Conservation (phyloP, 1,140 invertebrate genomes). For the Heliconius eleuchia region DNA sequence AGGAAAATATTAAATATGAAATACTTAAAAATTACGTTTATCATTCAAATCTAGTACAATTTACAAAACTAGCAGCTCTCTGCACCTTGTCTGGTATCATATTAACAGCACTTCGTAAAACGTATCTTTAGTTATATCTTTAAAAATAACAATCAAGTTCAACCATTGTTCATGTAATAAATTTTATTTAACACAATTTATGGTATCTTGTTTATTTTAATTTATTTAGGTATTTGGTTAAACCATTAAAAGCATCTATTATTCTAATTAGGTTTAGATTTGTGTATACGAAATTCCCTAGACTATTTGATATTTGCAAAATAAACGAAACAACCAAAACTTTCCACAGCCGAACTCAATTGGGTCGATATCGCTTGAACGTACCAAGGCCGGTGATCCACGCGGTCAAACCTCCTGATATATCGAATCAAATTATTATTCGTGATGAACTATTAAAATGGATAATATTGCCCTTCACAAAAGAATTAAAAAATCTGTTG, state of each 20-base stretch:
- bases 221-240: too few species aligned
- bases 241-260: too few species aligned
- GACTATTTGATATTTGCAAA: constrained; percentile 27
- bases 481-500: constrained; percentile 13
- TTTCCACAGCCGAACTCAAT: constrained; percentile 61
- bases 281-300: not conserved
- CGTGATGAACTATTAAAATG: constrained; percentile 25
- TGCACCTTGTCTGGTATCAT: not conserved
- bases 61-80: not conserved
- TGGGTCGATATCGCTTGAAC: constrained; percentile 64
- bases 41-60: not conserved
- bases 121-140: too few species aligned
- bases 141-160: too few species aligned
- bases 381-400: constrained; percentile 66
- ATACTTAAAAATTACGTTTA: not conserved
- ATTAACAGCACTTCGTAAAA: too few species aligned
- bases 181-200: too few species aligned
- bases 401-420: constrained; percentile 51
- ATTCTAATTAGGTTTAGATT: too few species aligned
- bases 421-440: constrained; percentile 42
- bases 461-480: constrained; percentile 27
- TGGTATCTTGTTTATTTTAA: too few species aligned
- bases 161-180: too few species aligned
- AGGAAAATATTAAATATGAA: too few species aligned
- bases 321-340: constrained; percentile 49